Percentiles rank a stretch among this genome's conserved stretches.
These are phyloP conservation scores for Drosophila equinoxialis DNA, from an alignment of 1,140 invertebrate genomes.

Conservation along the genomic window DNA sequence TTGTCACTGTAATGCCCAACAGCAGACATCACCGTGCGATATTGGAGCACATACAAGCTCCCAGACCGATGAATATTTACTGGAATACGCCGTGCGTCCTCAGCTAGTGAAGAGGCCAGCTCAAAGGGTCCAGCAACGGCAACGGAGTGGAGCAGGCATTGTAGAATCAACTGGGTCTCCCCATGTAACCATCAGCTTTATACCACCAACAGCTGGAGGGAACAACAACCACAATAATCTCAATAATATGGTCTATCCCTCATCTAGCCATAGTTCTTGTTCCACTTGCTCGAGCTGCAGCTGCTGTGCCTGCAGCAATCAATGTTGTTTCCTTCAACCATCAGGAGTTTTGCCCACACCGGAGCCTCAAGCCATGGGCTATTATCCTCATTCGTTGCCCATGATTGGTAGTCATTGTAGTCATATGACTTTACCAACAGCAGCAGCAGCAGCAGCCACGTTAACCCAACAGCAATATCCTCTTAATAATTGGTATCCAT, in stretches of 20 bases:
- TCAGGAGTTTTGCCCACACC: too few relatives aligned
- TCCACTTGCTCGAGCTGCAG: background rate
- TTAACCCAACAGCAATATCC: constrained; percentile 5
- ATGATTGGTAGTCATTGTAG: background rate
- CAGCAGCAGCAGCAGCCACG: background rate
- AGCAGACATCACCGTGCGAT: constrained; percentile 42
- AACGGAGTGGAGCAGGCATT: background rate
- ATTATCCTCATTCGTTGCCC: background rate
- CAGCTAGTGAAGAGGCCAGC: background rate
- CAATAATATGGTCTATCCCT: constrained; percentile 24
- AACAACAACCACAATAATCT: background rate
- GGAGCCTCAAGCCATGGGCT: background rate
- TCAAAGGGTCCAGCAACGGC: background rate
- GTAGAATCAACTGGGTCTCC: constrained; percentile 1
- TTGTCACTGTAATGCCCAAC: constrained; percentile 37
- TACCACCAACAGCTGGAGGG: constrained; percentile 9
- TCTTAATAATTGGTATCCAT: background rate
- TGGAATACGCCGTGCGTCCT: constrained; percentile 19
- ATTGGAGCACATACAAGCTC: constrained; percentile 39
- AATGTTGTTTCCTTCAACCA: background rate
- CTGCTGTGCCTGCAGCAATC: constrained; percentile 1
- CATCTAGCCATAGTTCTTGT: background rate
- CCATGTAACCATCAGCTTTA: constrained; percentile 46
- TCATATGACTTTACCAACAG: constrained; percentile 3
- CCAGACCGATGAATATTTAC: constrained; percentile 45